Base-by-base conservation (phyloP, 2,888 invertebrate species). In the Ectropis crepuscularia region DNA sequence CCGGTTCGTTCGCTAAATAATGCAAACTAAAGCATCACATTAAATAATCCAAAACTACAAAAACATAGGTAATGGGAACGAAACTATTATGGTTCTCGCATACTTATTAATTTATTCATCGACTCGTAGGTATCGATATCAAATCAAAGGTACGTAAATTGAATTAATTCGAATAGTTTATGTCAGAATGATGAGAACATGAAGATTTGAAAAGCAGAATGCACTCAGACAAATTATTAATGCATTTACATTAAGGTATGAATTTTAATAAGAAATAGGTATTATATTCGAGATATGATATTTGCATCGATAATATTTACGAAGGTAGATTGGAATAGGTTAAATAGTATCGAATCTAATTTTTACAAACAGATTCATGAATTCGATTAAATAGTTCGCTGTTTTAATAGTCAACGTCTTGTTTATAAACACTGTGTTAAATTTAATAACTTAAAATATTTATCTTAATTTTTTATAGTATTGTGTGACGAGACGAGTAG, bases 1-100 rank as follows among this genome's bases (percentile, higher is more conserved):
- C 51, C 60, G 55, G 64, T 55, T 54, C 48, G n/a, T 50, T 42
- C 28, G 54, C 48, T 55, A 60, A 64, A 64, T 60, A 53, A 64
- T 60, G 49, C 54, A 55, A 63, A 60, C 45, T 53, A 45, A 57
- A 49, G 12, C 63, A 8, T 38, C 46, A 46, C n/a, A 51, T 63
- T 59, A 63, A 16, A 6, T 43, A 37, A 43, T 53, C 39, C 12
- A 47, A 37, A 43, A 60, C 39, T 37, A 47, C 48, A 49, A 53
- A 53, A 54, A 53, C 57, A 53, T 45, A 45, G 45, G 11, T 55
- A 64, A 64, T 65, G 60, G 53, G 53, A 61, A 64, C 60, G 39
- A 57, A 65, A 38, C 50, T 48, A 60, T 64, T 57, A 53, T 54
- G 49, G 38, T 46, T 37, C 60, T 57, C 47, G 57, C 38, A 61